phyloP scores from a whole-genome alignment of 2,797 vertebrate genomes.

The Microchirus variegatus region DNA sequence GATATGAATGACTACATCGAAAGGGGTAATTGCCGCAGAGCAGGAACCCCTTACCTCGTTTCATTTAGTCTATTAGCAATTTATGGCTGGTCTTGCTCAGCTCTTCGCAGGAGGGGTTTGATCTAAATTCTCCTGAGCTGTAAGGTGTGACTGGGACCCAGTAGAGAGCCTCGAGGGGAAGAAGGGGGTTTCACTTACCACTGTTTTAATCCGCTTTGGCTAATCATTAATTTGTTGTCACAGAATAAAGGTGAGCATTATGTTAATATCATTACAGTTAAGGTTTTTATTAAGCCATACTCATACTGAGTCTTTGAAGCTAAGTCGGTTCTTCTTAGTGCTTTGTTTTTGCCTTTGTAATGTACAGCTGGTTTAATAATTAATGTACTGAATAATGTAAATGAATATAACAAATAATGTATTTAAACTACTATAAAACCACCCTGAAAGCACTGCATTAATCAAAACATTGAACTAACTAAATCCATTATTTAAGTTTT shows the following conservation, averaged over 20 bases:
- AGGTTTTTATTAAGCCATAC: constrained; percentile 63
- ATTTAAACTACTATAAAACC: no score
- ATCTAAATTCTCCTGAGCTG: constrained; percentile 81
- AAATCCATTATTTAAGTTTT: no score
- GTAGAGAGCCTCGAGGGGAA: constrained; percentile 67
- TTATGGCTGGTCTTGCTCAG: constrained; percentile 91
- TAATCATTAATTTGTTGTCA: constrained; percentile 74
- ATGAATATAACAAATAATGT: no score
- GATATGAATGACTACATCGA: constrained; percentile 85
- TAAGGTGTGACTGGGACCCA: constrained; percentile 74
- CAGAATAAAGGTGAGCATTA: constrained; percentile 67
- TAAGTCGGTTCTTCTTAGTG: constrained; percentile 27
- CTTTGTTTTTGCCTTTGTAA: constrained; percentile 16
- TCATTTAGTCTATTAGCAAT: constrained; percentile 96
- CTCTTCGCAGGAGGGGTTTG: constrained; percentile 83
- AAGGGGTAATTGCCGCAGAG: constrained; percentile 78
- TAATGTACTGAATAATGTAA: no score
- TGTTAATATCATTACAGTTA: constrained; percentile 72
- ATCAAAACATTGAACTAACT: not conserved
- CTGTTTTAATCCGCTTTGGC: constrained; percentile 72
- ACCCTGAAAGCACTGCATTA: not conserved
- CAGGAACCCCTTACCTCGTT: constrained; percentile 86
- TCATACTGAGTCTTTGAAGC: constrained; percentile 11
- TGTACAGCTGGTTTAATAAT: no score
- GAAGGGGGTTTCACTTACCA: constrained; percentile 66